phyloP scores from a whole-genome alignment of 2,888 invertebrate species.

The Trichogramma dendrolimi region DNA sequence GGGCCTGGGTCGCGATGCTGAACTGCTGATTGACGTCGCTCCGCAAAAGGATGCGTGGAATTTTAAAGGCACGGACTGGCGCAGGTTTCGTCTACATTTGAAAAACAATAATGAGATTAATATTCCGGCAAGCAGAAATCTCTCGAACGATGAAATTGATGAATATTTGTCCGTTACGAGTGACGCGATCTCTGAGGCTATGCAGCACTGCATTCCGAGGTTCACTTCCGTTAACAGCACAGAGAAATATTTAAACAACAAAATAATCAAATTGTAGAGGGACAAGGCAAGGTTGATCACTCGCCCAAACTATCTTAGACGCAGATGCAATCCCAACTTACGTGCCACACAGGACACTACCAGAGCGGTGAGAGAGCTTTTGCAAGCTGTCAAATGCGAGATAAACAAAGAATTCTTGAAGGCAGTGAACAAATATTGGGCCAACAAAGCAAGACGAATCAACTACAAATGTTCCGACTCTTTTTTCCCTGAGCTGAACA shows the following conservation, averaged over 20 bases:
- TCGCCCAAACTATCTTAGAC: not conserved
- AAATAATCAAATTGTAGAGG: slow-evolving; percentile 13
- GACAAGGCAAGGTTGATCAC: slow-evolving; percentile 2
- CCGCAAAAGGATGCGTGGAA: not conserved
- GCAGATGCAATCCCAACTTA: not conserved
- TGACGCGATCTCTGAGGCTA: not conserved
- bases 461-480: too few relatives aligned
- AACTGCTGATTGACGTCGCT: too few relatives aligned
- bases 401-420: not conserved
- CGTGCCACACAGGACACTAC: not conserved
- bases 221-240: not conserved
- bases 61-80: not conserved
- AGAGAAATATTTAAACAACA: slow-evolving; percentile 15
- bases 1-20: too few relatives aligned
- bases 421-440: too few relatives aligned
- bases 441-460: too few relatives aligned
- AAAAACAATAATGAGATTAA: not conserved
- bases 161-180: not conserved
- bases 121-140: slow-evolving; percentile 7
- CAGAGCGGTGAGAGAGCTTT: not conserved
- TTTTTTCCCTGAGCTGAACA: too few relatives aligned
- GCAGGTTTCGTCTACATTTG: too few relatives aligned
- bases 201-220: not conserved
- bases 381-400: not conserved
- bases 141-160: slow-evolving; percentile 14